Percentiles rank a stretch among this genome's conserved stretches.
Evolutionary conservation across 2,113 vertebrate species (phyloP).

Genomic region (Rhadina sibilatrix): DNA sequence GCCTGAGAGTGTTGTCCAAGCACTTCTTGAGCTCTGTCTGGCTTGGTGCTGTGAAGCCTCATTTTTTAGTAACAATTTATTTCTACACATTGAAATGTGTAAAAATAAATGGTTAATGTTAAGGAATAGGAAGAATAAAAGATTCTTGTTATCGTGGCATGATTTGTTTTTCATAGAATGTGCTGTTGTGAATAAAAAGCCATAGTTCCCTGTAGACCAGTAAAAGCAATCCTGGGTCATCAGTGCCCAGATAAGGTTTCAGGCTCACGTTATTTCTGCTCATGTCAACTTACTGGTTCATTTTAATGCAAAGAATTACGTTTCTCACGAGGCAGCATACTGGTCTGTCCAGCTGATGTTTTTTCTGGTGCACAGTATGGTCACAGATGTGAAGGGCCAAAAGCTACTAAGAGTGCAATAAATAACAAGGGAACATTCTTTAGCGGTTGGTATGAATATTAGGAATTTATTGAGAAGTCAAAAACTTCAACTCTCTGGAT

Average conservation of each 20-base stretch:
- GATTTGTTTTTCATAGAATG: background rate
- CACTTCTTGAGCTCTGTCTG: background rate
- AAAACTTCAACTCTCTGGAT: background rate
- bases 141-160: background rate
- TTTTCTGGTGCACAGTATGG: background rate
- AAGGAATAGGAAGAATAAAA: background rate
- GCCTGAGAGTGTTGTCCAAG: rapidly evolving
- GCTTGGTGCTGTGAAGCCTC: background rate
- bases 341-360: slow-evolving; percentile 52
- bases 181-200: background rate
- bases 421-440: background rate
- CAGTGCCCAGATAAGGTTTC: slow-evolving; percentile 56
- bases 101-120: background rate
- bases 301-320: slow-evolving; percentile 68
- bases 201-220: background rate
- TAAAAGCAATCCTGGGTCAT: slow-evolving; percentile 18
- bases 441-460: background rate
- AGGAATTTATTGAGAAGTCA: background rate
- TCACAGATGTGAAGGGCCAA: background rate
- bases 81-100: background rate
- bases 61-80: background rate
- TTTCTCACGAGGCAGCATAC: slow-evolving; percentile 67
- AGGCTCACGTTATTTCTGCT: slow-evolving; percentile 22
- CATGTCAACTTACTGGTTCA: slow-evolving; percentile 29
- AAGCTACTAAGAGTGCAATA: background rate